Evolutionary conservation across 2,888 invertebrate species (phyloP), one percentile per base, ranked within the genome.

Genomic region (Melieria crassipennis): DNA sequence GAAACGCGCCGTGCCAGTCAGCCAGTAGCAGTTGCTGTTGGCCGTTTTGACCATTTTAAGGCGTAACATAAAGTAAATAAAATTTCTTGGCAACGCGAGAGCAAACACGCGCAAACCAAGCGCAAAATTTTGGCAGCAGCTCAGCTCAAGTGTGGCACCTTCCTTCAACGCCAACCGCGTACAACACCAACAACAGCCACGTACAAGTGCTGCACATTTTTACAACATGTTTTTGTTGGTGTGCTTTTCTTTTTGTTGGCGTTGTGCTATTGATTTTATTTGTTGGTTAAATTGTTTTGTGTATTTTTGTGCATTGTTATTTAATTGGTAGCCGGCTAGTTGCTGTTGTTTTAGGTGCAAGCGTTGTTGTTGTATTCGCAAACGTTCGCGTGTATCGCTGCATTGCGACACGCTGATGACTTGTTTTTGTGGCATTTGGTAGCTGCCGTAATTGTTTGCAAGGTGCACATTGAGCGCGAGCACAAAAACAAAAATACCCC

Each of bases 261-360:
- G 30, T 30, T 30, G 30, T 30, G 30, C 30, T 52, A 65, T 52
- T 70, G 45, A 65, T 61, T 64, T 68, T 65, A 67, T 55, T 65
- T 46, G 5, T 52, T 52, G 11, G 9, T 50, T 50, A 10, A 52
- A 52, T 52, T 11, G 11, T 52, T 52, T 56, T 52, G 11, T 71
- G 61, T 58, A 62, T 70, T 66, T 11, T 46, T 58, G 13, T 50
- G 5, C 60, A 50, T 30, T 55, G 58, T 7, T 30, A 13, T 47
- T 63, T 65, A 62, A 71, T 45, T 57, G 60, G 62, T 63, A 50
- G 30, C 30, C 30, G 30, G 30, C 64, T 68, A 13, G 65, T 52
- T 42, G 52, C 10, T 13, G 6, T 70, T 10, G 56, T 45, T 69
- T 62, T 64, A 4, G 30, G 3, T 16, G 46, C 63, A 16, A 13